These are phyloP conservation scores for Antennarius maculatus DNA, from an alignment of 2,797 vertebrate genomes.

Conservation along the genomic window DNA sequence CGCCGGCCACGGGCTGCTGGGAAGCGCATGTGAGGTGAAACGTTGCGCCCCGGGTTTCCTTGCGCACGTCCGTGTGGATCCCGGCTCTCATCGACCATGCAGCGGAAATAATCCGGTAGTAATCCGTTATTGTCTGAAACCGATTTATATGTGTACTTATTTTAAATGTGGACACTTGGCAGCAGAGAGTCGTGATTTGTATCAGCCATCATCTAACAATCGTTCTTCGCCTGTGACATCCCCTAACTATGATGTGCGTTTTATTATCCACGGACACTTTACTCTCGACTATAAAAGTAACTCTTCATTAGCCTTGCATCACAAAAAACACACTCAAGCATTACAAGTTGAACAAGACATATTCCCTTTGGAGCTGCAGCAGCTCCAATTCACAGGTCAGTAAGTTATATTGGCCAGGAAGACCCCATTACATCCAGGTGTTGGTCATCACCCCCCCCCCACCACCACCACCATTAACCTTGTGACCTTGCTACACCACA, in stretches of 20 bases:
- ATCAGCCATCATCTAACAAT: not conserved
- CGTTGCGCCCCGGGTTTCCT: slow-evolving; percentile 47
- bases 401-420: slow-evolving; percentile 36
- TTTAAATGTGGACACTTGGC: slow-evolving; percentile 24
- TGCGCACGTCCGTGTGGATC: slow-evolving; percentile 37
- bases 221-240: too few relatives aligned
- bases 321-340: not conserved
- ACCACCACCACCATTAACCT: slow-evolving; percentile 53
- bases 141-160: not conserved
- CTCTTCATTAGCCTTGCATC: too few relatives aligned
- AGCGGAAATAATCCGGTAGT: slow-evolving; percentile 34
- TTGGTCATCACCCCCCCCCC: slow-evolving; percentile 46
- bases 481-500: slow-evolving; percentile 42
- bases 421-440: slow-evolving; percentile 58
- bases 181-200: slow-evolving; percentile 1
- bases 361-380: slow-evolving; percentile 11
- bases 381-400: slow-evolving; percentile 26
- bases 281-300: too few relatives aligned
- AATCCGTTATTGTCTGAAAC: slow-evolving; percentile 33
- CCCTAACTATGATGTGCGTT: not conserved
- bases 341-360: slow-evolving; percentile 40
- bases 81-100: slow-evolving; percentile 23
- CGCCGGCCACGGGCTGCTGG: slow-evolving; percentile 56
- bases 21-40: slow-evolving; percentile 54
- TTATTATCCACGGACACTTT: not conserved